These are phyloP conservation scores for Lamprologus sp. DNA, from an alignment of 2,113 vertebrate species.

Conservation along the genomic window DNA sequence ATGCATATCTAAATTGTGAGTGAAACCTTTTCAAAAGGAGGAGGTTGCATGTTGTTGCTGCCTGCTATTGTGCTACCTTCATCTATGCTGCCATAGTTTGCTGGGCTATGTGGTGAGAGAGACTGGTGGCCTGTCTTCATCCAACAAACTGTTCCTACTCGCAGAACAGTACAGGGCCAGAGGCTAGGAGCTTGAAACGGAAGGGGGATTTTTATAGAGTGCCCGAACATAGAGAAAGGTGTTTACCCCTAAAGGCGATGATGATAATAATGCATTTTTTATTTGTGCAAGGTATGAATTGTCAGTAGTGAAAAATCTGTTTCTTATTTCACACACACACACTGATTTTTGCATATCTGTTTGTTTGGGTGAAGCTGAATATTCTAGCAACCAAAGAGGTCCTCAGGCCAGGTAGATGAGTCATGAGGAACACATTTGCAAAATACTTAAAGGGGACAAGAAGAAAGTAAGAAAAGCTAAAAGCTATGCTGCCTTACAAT, in stretches of 20 bases:
- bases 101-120: constrained; percentile 11
- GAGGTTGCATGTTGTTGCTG: background rate
- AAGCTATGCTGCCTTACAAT: background rate
- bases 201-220: constrained; percentile 41
- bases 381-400: constrained; percentile 9
- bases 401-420: constrained; percentile 24
- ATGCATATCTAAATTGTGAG: background rate
- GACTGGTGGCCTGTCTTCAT: constrained; percentile 14
- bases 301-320: constrained; percentile 1
- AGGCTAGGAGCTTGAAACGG: background rate
- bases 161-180: background rate
- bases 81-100: constrained; percentile 1
- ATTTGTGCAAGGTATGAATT: background rate
- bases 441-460: background rate
- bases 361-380: background rate
- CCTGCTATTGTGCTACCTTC: background rate
- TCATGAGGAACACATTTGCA: constrained; percentile 9
- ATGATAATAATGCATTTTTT: constrained; percentile 16
- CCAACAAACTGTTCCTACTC: constrained; percentile 21
- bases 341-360: background rate
- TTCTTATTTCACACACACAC: background rate
- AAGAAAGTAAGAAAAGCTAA: background rate
- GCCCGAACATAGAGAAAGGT: constrained; percentile 40
- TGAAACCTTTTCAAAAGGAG: background rate
- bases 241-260: constrained; percentile 47